A percentile compares a stretch with the other conserved stretches of the same genome.
Conservation (phyloP, 2,797 vertebrate species). For the Malurus splendens region DNA sequence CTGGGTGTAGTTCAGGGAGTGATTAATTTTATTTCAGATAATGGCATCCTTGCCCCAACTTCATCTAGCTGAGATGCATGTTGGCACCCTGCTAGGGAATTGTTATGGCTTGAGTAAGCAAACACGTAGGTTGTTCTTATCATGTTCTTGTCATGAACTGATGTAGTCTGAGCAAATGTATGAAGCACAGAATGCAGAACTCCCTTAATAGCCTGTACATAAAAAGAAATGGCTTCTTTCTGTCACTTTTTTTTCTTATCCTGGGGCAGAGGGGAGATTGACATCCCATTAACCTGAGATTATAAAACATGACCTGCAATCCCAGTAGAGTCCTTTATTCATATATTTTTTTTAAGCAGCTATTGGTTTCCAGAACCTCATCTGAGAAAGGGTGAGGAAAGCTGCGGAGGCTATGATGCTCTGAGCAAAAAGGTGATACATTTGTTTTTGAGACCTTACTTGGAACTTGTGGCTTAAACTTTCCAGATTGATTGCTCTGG, state of each 20-base stretch:
- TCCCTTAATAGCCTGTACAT: not conserved
- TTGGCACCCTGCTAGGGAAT: not conserved
- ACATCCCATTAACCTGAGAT: not conserved
- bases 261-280: not conserved
- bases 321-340: not conserved
- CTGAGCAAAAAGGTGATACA: not conserved
- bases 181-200: not conserved
- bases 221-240: not conserved
- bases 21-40: not conserved
- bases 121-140: not conserved
- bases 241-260: not conserved
- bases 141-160: not conserved
- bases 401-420: not conserved
- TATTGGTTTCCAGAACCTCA: accelerated
- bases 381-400: not conserved
- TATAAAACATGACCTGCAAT: not conserved
- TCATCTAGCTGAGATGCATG: not conserved
- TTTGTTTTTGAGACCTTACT: not conserved
- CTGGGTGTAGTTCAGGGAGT: not conserved
- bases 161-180: not conserved
- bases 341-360: not conserved
- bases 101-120: not conserved
- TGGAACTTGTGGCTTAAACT: not conserved
- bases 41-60: not conserved
- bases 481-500: not conserved